phyloP scores from a whole-genome alignment of 2,113 vertebrate species.

The Cephalopterus ornatus region DNA sequence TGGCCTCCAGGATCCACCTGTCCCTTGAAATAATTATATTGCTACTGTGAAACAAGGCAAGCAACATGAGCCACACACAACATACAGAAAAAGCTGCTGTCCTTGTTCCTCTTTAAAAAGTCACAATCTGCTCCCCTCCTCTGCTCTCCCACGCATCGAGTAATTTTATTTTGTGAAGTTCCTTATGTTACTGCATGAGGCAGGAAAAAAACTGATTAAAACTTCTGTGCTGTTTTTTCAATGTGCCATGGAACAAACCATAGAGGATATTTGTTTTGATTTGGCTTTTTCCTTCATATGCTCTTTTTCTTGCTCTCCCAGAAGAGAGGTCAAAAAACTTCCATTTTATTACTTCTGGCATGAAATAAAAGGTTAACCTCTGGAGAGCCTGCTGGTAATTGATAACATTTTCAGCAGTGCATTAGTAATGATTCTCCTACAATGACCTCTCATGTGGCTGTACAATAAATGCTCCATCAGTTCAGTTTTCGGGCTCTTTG shows the following conservation, averaged over 20 bases:
- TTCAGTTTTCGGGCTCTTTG: constrained; percentile 14
- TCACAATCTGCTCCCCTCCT: constrained; percentile 55
- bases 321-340: background rate
- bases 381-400: background rate
- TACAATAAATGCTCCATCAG: background rate
- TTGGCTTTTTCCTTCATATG: background rate
- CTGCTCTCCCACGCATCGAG: background rate
- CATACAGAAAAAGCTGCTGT: background rate
- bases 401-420: background rate
- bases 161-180: constrained; percentile 37
- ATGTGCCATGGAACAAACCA: background rate
- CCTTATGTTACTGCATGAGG: background rate
- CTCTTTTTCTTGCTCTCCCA: background rate
- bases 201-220: background rate
- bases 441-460: background rate
- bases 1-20: background rate
- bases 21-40: background rate
- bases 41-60: background rate
- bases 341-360: background rate
- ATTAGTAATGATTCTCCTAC: background rate
- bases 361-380: constrained; percentile 19
- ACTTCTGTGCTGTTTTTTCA: background rate
- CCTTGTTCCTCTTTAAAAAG: constrained; percentile 43
- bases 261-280: background rate
- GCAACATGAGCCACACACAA: background rate